These are phyloP conservation scores for Halocynthia aurantium DNA, from an alignment of 23 tunicate genomes.

Conservation along the genomic window DNA sequence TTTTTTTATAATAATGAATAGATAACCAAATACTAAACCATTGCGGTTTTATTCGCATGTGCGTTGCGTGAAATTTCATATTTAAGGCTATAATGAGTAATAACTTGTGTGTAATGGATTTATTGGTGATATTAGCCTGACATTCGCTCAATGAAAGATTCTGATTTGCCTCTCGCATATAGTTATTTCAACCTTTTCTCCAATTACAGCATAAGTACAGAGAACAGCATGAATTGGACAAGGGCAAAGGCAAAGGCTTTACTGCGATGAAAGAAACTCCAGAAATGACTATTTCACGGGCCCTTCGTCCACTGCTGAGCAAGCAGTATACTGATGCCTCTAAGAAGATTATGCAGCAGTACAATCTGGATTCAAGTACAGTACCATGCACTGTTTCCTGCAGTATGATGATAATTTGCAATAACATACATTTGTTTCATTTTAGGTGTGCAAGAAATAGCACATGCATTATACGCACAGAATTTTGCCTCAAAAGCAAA, in stretches of 20 bases:
- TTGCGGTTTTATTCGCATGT: no score
- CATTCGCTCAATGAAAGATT: no score
- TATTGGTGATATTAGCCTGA: no score
- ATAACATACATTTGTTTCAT: not conserved
- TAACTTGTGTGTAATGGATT: no score
- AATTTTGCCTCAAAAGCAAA: conserved; percentile 32
- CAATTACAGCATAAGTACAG: conserved; percentile 39
- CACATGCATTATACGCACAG: conserved; percentile 70
- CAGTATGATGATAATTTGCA: not conserved
- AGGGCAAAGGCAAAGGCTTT: conserved; percentile 63
- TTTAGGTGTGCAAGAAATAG: conserved; percentile 82
- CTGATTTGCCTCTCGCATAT: not conserved
- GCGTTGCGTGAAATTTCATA: no score
- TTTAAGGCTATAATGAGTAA: no score
- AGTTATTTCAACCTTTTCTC: not conserved
- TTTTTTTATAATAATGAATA: no score
- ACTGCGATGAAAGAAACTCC: conserved; percentile 83
- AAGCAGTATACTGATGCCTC: conserved; percentile 76
- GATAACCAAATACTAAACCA: no score
- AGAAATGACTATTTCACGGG: conserved; percentile 87
- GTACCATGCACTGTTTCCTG: not conserved
- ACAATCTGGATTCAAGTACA: conserved; percentile 94
- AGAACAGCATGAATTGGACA: conserved; percentile 61
- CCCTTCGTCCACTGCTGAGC: conserved; percentile 77
- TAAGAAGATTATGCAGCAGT: conserved; percentile 66